phyloP scores from a whole-genome alignment of 2,797 vertebrate species.

The Nannoperca australis region DNA sequence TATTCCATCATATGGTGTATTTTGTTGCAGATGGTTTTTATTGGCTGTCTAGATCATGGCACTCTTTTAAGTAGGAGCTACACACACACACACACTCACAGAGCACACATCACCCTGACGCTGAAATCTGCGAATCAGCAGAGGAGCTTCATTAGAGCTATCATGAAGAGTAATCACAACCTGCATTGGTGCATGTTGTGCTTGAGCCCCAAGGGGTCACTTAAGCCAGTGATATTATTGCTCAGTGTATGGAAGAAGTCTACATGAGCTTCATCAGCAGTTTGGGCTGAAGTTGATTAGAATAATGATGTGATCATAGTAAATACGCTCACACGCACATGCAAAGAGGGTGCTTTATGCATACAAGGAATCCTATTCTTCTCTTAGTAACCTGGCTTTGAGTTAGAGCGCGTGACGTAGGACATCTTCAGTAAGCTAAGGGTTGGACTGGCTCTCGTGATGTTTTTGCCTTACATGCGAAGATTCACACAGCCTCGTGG shows the following conservation, averaged over 20 bases:
- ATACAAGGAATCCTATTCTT: background rate
- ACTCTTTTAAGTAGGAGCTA: constrained; percentile 29
- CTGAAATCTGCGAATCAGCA: constrained; percentile 71
- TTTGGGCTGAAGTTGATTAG: constrained; percentile 32
- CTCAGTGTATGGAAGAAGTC: constrained; percentile 31
- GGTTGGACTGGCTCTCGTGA: constrained; percentile 23
- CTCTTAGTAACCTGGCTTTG: constrained; percentile 15
- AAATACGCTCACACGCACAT: constrained; percentile 9
- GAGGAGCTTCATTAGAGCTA: constrained; percentile 67
- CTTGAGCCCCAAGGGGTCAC: constrained; percentile 51
- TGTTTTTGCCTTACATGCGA: constrained; percentile 28
- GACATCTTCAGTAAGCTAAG: constrained; percentile 10
- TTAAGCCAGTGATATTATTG: constrained; percentile 58
- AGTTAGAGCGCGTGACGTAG: constrained; percentile 4
- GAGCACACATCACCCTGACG: constrained; percentile 42
- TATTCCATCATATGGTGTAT: constrained; percentile 16
- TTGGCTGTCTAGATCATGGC: constrained; percentile 53
- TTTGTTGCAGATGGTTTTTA: constrained; percentile 56
- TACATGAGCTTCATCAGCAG: constrained; percentile 60
- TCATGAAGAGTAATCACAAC: constrained; percentile 67
- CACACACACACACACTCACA: background rate
- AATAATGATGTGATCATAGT: constrained; percentile 47
- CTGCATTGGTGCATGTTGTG: constrained; percentile 43
- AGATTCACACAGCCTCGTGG: constrained; percentile 20
- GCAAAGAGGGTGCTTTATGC: constrained; percentile 4